Base-by-base conservation (phyloP, 2,797 vertebrate species). In the Danio albolineatus region DNA sequence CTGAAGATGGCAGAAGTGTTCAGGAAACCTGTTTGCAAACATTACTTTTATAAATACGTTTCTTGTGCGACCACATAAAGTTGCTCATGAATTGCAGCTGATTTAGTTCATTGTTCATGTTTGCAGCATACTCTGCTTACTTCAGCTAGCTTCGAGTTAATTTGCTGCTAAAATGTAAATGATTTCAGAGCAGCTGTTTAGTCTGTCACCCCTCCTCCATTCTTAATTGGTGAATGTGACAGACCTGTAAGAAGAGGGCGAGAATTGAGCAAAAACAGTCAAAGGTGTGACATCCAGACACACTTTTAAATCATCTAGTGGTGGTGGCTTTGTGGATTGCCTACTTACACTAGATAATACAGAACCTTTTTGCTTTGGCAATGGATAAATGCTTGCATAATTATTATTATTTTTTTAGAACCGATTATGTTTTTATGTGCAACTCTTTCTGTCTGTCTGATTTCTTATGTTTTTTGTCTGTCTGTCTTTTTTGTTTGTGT, bases 191-290 rank as follows among this genome's bases (percentile, higher is more conserved):
- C 71, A 73, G 71, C 70, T 73, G 70, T 57, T 57, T 73, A n/a
- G 71, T 73, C 43, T 73, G 43, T 57, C 71, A 73, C 71, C 71
- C 41, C 19, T 59, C 56, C 54, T 73, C 56, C 39, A 43, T 73
- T 43, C 54, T 44, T 46, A 59, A 73, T 73, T 73, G 71, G 56
- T 60, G 56, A 73, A 73, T 73, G 71, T 73, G 71, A 44, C 71
- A 73, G 56, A 73, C 71, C 71, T 73, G 71, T n/a, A n/a, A 60
- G 17, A 73, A 73, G 56, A 60, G 56, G 21, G 43, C 46, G 70
- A 73, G 12, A 56, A 57, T 73, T 73, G 49, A 71, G 49, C 38
- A 54, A 54, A 71, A 71, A 41, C 7, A 5, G 21, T 46, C 10
- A 6, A 46, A 73, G 19, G 70, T 38, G 71, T 60, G 41, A 73